Conservation (phyloP, 1,140 invertebrate species). For the Drosophila bocqueti region DNA sequence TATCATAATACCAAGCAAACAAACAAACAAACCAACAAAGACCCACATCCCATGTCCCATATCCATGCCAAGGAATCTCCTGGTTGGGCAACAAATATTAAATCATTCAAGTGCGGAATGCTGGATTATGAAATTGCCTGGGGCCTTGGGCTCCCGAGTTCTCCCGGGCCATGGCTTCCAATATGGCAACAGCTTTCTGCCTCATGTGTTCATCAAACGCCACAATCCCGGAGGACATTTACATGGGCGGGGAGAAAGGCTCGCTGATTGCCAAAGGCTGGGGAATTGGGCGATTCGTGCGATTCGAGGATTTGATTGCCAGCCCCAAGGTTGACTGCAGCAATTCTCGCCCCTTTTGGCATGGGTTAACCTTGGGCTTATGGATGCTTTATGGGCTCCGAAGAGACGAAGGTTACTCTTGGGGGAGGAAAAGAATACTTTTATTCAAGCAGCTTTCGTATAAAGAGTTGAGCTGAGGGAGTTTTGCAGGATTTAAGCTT, state of each 20-base stretch:
- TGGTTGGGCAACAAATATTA: conserved; percentile 8
- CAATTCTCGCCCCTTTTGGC: conserved; percentile 9
- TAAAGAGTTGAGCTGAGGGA: neutral
- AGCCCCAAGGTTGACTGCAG: conserved; percentile 19
- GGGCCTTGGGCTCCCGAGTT: neutral
- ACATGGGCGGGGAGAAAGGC: conserved; percentile 19
- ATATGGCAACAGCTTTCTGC: conserved; percentile 6
- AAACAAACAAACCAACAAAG: conserved; percentile 3
- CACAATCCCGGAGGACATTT: conserved; percentile 25
- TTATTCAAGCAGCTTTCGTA: neutral
- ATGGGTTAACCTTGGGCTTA: conserved; percentile 20
- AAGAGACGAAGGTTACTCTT: neutral
- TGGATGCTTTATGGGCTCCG: conserved; percentile 10
- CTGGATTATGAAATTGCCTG: conserved; percentile 45
- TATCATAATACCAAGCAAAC: conserved; percentile 10
- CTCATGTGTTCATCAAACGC: conserved; percentile 30
- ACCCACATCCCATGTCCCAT: neutral
- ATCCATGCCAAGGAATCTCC: conserved; percentile 9
- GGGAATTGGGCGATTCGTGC: conserved; percentile 16
- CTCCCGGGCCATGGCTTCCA: conserved; percentile 18
- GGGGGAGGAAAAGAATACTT: neutral
- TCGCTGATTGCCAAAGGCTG: conserved; percentile 35
- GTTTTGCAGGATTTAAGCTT: neutral
- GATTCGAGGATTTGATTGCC: conserved; percentile 32
- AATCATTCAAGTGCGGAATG: conserved; percentile 34